A percentile compares a stretch with the other conserved stretches of the same genome.
phyloP scores from a whole-genome alignment of 37 sponge, comb jelly and placozoan genomes.

The Chondrilla cf. caribensis region DNA sequence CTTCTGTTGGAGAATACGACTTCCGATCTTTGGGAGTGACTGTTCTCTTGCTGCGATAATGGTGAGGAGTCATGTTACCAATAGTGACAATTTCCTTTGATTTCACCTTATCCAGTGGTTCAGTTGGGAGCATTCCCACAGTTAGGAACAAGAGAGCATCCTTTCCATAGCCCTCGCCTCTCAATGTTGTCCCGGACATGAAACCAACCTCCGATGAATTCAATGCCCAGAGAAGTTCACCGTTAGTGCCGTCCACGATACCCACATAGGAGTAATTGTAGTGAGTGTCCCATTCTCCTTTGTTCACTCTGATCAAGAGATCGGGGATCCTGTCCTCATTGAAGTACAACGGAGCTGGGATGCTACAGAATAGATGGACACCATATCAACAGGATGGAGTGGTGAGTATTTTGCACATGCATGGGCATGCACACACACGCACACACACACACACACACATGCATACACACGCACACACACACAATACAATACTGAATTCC shows the following conservation, averaged over 20 bases:
- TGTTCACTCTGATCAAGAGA: conserved; percentile 51
- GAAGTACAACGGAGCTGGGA: conserved; percentile 69
- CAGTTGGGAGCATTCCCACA: conserved; percentile 8
- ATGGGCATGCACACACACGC: background rate
- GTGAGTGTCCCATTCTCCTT: conserved; percentile 51
- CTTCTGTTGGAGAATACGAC: background rate
- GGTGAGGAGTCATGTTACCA: background rate
- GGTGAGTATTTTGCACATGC: background rate
- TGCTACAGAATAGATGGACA: conserved; percentile 20
- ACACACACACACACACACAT: background rate
- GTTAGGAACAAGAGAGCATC: conserved; percentile 61
- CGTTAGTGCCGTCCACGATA: conserved; percentile 62
- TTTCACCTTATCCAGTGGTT: conserved; percentile 13
- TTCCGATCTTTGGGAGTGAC: background rate
- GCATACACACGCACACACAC: no score
- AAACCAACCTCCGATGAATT: conserved; percentile 39
- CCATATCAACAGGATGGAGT: background rate
- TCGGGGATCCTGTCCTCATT: conserved; percentile 68
- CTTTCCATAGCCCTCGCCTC: conserved; percentile 21
- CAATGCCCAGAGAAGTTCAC: conserved; percentile 54
- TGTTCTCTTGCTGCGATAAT: background rate
- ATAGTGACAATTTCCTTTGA: background rate
- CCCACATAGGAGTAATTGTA: conserved; percentile 51
- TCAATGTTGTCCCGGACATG: conserved; percentile 42
- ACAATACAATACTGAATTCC: no score